phyloP scores from a whole-genome alignment of 2,113 vertebrate species.

The Ameiurus melas region DNA sequence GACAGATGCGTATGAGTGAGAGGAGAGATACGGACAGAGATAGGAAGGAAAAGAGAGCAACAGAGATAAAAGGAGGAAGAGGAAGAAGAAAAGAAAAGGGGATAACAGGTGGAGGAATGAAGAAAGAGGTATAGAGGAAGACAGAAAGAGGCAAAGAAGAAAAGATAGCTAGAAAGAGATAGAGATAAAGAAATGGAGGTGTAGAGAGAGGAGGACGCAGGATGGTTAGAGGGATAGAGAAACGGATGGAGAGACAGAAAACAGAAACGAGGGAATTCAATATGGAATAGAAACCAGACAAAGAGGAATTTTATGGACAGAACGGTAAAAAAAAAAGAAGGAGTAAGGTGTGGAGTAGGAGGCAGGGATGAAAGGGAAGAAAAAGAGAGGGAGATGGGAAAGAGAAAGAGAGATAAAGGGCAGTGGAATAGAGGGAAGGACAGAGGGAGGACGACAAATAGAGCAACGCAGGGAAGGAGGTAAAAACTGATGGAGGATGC shows the following conservation, averaged over 20 bases:
- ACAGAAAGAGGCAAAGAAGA: background rate
- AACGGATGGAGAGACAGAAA: background rate
- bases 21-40: background rate
- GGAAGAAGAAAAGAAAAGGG: background rate
- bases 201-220: background rate
- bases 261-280: background rate
- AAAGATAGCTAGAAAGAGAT: no score
- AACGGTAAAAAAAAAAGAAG: background rate
- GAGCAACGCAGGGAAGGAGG: background rate
- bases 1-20: background rate
- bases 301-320: background rate
- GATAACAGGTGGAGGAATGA: background rate
- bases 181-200: background rate
- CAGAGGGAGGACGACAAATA: background rate
- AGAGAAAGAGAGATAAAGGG: constrained; percentile 37
- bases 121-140: background rate
- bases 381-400: background rate
- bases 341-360: constrained; percentile 1
- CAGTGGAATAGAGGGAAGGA: background rate
- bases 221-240: background rate
- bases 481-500: constrained; percentile 26
- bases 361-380: background rate
- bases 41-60: background rate
- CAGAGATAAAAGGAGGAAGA: background rate
- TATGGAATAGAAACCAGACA: background rate